Evolutionary conservation across 1,140 invertebrate species (phyloP).

Genomic region (Hylyphantes graminicola): DNA sequence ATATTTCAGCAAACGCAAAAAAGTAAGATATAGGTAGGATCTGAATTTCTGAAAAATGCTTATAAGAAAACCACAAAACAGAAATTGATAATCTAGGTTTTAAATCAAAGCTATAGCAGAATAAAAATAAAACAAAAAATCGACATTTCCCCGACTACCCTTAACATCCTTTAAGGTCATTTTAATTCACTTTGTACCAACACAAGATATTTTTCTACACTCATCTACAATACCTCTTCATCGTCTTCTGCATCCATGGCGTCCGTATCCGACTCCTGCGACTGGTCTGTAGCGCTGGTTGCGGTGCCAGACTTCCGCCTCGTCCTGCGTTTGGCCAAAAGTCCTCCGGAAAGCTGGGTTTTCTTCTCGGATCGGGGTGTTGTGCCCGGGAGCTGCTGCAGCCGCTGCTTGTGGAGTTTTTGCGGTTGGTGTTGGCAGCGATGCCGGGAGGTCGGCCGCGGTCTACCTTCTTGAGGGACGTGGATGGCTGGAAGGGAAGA

Average conservation of each 20-base stretch:
- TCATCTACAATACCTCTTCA: slow-evolving; percentile 16
- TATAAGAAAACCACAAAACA: no score
- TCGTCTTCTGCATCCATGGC: slow-evolving; percentile 43
- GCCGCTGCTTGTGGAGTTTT: slow-evolving; percentile 49
- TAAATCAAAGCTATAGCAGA: no score
- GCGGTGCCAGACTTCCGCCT: slow-evolving; percentile 34
- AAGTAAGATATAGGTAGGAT: no score
- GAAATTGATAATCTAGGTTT: no score
- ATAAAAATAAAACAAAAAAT: no score
- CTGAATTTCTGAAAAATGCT: no score
- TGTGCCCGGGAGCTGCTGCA: slow-evolving; percentile 21
- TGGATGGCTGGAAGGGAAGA: slow-evolving; percentile 29
- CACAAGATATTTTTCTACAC: no score
- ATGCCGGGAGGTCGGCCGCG: slow-evolving; percentile 67
- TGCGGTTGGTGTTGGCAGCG: slow-evolving; percentile 66
- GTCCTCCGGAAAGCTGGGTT: slow-evolving; percentile 41
- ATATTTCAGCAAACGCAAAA: no score
- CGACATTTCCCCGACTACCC: no score
- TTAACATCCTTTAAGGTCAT: no score
- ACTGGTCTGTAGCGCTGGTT: slow-evolving; percentile 26
- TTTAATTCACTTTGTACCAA: no score
- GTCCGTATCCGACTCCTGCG: slow-evolving; percentile 55
- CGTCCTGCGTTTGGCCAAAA: slow-evolving; percentile 31
- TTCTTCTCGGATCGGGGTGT: slow-evolving; percentile 59
- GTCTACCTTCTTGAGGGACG: slow-evolving; percentile 28